Evolutionary conservation across 2,888 invertebrate genomes (phyloP).

Genomic region (Leucozona laternaria): DNA sequence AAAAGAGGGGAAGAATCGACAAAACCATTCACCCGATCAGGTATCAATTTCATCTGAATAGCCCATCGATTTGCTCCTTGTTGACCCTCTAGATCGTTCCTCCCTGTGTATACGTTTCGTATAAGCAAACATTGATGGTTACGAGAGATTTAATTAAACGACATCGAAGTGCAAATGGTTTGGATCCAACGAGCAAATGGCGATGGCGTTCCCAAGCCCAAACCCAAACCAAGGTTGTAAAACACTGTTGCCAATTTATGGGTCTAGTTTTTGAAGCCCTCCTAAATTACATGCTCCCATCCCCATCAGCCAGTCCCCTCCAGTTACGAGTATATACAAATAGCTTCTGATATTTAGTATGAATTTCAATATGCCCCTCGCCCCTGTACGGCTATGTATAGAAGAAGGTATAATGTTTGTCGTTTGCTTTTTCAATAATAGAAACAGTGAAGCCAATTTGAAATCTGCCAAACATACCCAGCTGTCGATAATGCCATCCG

Average conservation of each 20-base stretch:
- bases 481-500: conserved; percentile 83
- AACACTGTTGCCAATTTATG: conserved; percentile 55
- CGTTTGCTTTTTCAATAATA: conserved; percentile 77
- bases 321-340: conserved; percentile 5
- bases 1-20: conserved; percentile 26
- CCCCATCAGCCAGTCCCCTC: not conserved
- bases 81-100: conserved; percentile 25
- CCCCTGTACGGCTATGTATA: not conserved
- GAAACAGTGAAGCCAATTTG: conserved; percentile 83
- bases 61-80: conserved; percentile 65
- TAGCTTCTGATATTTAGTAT: conserved; percentile 50
- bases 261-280: conserved; percentile 32
- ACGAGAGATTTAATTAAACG: conserved; percentile 73
- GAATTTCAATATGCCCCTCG: conserved; percentile 42
- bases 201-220: conserved; percentile 10
- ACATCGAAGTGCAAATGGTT: conserved; percentile 63
- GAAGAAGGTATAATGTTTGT: conserved; percentile 37
- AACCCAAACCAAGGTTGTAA: conserved; percentile 17
- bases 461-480: conserved; percentile 84
- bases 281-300: conserved; percentile 52
- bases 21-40: conserved; percentile 73
- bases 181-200: conserved; percentile 31
- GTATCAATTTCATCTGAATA: conserved; percentile 69
- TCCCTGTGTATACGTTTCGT: not conserved
- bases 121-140: conserved; percentile 48